These are phyloP conservation scores for Euplexia lucipara DNA, from an alignment of 2,888 invertebrate genomes.

Conservation along the genomic window DNA sequence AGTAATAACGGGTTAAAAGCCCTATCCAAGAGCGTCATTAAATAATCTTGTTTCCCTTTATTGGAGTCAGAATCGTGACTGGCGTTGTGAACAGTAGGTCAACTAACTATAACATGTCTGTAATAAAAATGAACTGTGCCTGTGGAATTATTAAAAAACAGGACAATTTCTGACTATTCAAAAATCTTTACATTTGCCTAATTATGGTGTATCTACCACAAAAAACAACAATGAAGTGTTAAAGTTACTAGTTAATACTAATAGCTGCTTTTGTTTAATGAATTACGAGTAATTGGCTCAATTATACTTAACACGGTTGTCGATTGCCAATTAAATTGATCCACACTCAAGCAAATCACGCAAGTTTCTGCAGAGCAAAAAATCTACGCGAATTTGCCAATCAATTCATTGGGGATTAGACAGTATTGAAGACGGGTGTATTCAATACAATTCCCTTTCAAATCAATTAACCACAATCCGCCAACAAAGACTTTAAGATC, in stretches of 20 bases:
- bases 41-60: conserved; percentile 53
- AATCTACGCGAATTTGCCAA: not conserved
- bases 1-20: conserved; percentile 48
- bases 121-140: not conserved
- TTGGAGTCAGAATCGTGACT: conserved; percentile 42
- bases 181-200: no score
- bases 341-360: not conserved
- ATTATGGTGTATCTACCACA: no score
- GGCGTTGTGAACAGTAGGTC: conserved; percentile 26
- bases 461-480: conserved; percentile 24
- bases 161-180: no score
- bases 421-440: not conserved
- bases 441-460: conserved; percentile 26
- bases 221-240: no score
- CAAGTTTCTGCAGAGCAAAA: not conserved
- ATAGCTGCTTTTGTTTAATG: no score
- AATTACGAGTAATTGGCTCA: no score
- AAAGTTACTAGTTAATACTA: no score
- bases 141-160: no score
- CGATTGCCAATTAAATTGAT: no score
- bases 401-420: conserved; percentile 1
- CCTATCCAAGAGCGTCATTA: conserved; percentile 46
- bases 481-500: conserved; percentile 19
- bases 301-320: no score
- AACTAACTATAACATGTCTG: conserved; percentile 7